phyloP scores from a whole-genome alignment of 2,797 vertebrate species.

The Danio jaintianensis region DNA sequence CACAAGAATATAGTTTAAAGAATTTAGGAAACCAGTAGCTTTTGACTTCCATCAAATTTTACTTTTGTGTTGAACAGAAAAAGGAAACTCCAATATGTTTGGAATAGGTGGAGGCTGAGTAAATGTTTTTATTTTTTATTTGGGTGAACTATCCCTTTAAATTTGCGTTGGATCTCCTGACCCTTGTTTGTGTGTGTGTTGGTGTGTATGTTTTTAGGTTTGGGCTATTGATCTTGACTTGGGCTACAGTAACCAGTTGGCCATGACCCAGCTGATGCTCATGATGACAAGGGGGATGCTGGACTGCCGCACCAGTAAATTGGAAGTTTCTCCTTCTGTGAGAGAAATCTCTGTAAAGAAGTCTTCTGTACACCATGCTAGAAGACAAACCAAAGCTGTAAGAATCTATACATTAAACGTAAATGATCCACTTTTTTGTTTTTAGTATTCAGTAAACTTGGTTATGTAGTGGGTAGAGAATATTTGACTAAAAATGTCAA shows the following conservation, averaged over 20 bases:
- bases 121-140: no score
- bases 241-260: conserved; percentile 89
- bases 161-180: conserved; percentile 19
- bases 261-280: conserved; percentile 88
- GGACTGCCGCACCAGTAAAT: conserved; percentile 74
- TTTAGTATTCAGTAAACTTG: not conserved
- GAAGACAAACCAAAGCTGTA: conserved; percentile 62
- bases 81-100: no score
- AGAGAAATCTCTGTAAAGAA: conserved; percentile 48
- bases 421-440: not conserved
- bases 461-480: not conserved
- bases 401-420: not conserved
- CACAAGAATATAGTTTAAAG: no score
- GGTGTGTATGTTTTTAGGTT: conserved; percentile 77
- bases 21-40: no score
- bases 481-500: not conserved
- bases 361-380: conserved; percentile 49
- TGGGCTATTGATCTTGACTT: conserved; percentile 90
- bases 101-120: no score
- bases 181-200: conserved; percentile 9
- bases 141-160: not conserved
- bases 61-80: no score
- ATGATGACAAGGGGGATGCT: conserved; percentile 84
- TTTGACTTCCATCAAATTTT: no score
- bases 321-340: conserved; percentile 73